Conservation (phyloP, 35 echinoderm and acorn worm species). For the Amphiura filiformis region DNA sequence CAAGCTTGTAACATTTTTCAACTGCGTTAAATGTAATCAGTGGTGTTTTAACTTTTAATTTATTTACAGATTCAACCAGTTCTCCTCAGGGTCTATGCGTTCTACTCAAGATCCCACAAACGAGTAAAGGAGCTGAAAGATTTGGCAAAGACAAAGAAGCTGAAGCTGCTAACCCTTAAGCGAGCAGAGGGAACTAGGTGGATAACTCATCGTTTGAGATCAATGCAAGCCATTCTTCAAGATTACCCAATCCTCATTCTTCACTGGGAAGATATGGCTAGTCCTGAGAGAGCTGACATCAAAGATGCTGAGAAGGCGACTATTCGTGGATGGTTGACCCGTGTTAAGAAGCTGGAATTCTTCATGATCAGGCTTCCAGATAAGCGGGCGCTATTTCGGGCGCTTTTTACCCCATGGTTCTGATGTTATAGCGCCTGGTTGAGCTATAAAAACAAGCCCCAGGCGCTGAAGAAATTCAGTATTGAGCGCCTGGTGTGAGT, state of each 20-base stretch:
- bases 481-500: no score
- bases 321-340: neutral
- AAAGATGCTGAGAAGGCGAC: neutral
- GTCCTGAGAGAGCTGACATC: neutral
- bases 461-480: no score
- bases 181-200: conserved; percentile 37
- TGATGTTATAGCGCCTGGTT: no score
- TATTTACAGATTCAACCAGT: conserved; percentile 18
- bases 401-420: no score
- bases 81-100: conserved; percentile 2
- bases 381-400: no score
- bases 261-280: neutral
- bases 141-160: neutral
- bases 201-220: neutral
- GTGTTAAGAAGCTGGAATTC: neutral
- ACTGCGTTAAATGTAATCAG: neutral
- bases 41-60: neutral
- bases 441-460: no score
- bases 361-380: no score
- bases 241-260: neutral
- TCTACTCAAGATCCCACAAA: conserved; percentile 28
- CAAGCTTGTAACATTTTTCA: neutral
- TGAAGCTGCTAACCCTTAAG: neutral
- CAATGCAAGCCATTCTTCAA: neutral
- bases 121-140: neutral